A percentile compares a stretch with the other conserved stretches of the same genome.
These are phyloP conservation scores for Isoperla grammatica DNA, from an alignment of 2,888 invertebrate genomes.

Conservation along the genomic window DNA sequence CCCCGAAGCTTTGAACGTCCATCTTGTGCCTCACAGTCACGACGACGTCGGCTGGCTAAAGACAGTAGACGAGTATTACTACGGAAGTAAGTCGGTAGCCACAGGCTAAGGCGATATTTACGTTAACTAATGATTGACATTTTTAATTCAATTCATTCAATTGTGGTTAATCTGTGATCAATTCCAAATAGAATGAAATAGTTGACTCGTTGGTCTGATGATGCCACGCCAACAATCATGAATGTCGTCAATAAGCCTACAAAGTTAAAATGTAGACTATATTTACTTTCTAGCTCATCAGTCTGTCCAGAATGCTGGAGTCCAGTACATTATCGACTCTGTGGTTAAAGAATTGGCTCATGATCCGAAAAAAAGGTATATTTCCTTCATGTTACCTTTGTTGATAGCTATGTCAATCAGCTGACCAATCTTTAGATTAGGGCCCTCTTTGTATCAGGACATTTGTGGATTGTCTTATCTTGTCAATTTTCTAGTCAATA, in stretches of 20 bases:
- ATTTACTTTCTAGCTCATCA: conserved; percentile 31
- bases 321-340: conserved; percentile 50
- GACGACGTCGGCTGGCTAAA: conserved; percentile 95
- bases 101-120: too few relatives aligned
- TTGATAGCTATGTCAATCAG: conserved; percentile 49
- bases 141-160: too few relatives aligned
- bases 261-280: too few relatives aligned
- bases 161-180: too few relatives aligned
- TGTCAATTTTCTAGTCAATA: too few relatives aligned
- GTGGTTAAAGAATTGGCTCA: conserved; percentile 42
- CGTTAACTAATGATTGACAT: too few relatives aligned
- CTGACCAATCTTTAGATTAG: conserved; percentile 26
- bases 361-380: conserved; percentile 43
- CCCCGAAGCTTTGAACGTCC: conserved; percentile 59
- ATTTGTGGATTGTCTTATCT: too few relatives aligned
- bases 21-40: conserved; percentile 79
- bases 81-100: conserved; percentile 48
- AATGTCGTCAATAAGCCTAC: too few relatives aligned
- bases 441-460: background rate
- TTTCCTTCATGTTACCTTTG: conserved; percentile 26
- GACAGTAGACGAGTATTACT: conserved; percentile 91
- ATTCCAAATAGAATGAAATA: too few relatives aligned
- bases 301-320: conserved; percentile 40
- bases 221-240: too few relatives aligned
- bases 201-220: too few relatives aligned